Conservation (phyloP, 2,113 vertebrate species). For the human region DNA sequence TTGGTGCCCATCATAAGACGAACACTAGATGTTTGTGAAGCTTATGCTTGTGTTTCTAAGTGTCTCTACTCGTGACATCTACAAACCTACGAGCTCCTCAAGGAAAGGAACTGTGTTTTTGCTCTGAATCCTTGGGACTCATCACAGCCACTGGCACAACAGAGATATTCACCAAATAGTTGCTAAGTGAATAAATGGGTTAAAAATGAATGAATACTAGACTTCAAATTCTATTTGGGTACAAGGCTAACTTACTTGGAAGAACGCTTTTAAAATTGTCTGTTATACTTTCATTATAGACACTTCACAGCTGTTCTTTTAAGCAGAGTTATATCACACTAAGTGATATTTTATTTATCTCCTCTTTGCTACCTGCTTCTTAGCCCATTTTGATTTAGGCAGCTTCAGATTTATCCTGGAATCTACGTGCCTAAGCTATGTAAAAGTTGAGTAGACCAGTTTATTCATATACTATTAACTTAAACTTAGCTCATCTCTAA, state of each 20-base stretch:
- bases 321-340: not conserved
- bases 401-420: not conserved
- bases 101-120: not conserved
- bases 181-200: not conserved
- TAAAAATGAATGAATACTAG: not conserved
- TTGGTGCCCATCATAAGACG: not conserved
- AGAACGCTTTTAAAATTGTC: not conserved
- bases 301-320: not conserved
- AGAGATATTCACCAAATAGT: not conserved
- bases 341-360: not conserved
- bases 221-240: not conserved
- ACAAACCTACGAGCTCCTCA: not conserved
- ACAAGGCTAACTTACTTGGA: not conserved
- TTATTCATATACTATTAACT: not conserved
- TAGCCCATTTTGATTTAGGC: conserved; percentile 11
- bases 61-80: not conserved
- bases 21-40: not conserved
- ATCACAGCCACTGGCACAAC: not conserved
- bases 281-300: not conserved
- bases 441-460: not conserved
- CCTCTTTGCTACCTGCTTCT: not conserved
- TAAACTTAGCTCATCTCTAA: not conserved
- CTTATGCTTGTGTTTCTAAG: not conserved
- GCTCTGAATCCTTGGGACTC: not conserved
- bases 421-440: not conserved